phyloP scores from a whole-genome alignment of 2,888 invertebrate genomes.

The Capitulum mitella region DNA sequence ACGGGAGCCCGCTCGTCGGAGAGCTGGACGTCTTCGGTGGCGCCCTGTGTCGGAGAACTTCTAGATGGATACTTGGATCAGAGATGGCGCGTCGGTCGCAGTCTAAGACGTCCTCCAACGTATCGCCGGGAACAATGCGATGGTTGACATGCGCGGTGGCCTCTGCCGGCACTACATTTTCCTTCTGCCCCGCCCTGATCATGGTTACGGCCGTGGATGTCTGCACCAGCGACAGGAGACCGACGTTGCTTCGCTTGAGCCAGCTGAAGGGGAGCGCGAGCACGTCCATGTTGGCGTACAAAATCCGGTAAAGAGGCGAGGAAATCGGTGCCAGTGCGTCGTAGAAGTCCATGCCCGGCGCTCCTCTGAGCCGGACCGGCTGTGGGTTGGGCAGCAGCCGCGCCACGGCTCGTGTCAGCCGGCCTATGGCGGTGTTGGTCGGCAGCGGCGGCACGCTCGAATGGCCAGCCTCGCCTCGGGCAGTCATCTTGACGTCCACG shows the following conservation, averaged over 20 bases:
- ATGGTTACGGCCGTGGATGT: slow-evolving; percentile 50
- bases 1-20: slow-evolving; percentile 43
- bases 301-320: slow-evolving; percentile 38
- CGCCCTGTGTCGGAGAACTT: slow-evolving; percentile 39
- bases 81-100: slow-evolving; percentile 40
- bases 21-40: slow-evolving; percentile 45
- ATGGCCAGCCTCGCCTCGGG: slow-evolving; percentile 45
- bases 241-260: background rate
- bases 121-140: slow-evolving; percentile 47
- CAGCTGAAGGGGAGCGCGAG: background rate
- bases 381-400: slow-evolving; percentile 45
- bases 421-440: slow-evolving; percentile 45
- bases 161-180: slow-evolving; percentile 46
- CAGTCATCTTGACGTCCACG: slow-evolving; percentile 35
- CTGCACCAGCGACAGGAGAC: slow-evolving; percentile 45
- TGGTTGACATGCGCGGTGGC: slow-evolving; percentile 48
- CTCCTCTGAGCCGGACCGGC: slow-evolving; percentile 46
- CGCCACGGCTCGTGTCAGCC: slow-evolving; percentile 46
- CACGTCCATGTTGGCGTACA: background rate
- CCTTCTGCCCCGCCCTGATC: slow-evolving; percentile 48
- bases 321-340: slow-evolving; percentile 44
- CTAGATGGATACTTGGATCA: slow-evolving; percentile 43
- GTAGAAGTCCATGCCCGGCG: slow-evolving; percentile 44
- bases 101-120: slow-evolving; percentile 43
- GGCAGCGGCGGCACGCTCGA: slow-evolving; percentile 46